These are phyloP conservation scores for Oegoconia quadripuncta DNA, from an alignment of 2,888 invertebrate genomes.

Conservation along the genomic window DNA sequence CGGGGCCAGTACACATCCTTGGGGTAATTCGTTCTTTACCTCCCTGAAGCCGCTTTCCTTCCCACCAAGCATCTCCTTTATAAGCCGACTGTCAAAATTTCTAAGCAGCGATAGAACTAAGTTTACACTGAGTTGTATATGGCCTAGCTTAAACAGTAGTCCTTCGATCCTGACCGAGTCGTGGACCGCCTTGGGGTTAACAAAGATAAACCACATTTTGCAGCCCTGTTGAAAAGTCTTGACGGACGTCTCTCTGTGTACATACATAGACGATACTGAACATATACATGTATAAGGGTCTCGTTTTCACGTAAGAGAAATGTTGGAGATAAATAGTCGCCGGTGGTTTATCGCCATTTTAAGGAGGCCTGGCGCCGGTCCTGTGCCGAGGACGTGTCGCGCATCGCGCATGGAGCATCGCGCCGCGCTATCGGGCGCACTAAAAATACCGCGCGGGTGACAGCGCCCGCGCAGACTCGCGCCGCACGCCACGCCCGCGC, in stretches of 20 bases:
- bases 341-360: no score
- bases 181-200: neutral
- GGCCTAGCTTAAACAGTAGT: neutral
- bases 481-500: neutral
- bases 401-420: no score
- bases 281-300: no score
- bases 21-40: neutral
- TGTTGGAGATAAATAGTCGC: no score
- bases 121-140: neutral
- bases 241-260: no score
- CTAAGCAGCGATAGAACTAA: neutral
- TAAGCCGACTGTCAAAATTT: no score
- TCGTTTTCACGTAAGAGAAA: no score
- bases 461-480: neutral
- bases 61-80: neutral
- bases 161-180: neutral
- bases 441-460: slow-evolving; percentile 3
- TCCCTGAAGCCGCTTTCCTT: neutral
- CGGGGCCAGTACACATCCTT: neutral
- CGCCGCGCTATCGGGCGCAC: neutral
- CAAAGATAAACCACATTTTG: neutral
- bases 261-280: no score
- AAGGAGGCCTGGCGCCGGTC: no score
- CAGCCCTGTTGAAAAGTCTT: neutral
- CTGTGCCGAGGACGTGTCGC: no score